Evolutionary conservation across 1,140 invertebrate species (phyloP), one percentile per base, ranked within the genome.

Genomic region (Leptinotarsa texana): DNA sequence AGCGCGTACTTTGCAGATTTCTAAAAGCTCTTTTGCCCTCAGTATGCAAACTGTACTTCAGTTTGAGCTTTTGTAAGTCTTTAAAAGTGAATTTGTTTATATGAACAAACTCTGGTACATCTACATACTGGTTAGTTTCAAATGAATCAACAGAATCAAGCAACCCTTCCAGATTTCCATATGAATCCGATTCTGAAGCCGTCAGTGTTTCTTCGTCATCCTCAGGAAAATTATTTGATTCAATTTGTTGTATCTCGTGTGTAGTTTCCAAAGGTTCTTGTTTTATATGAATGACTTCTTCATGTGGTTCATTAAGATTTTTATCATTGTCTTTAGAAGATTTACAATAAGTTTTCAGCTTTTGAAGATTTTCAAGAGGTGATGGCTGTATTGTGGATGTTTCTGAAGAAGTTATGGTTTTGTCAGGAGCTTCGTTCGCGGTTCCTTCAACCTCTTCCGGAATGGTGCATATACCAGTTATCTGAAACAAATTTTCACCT

Each of bases 101-200:
- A n/a, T 72, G 47, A 27, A 72, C 69, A 61, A 61, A 72, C 22
- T 72, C 69, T 62, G 69, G 69, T 13, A 72, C 69, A n/a, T 72
- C 69, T 33, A 72, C 69, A 27, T 69, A 69, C n/a, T 69, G 63
- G n/a, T 18, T 57, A 65, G 18, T 65, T 8, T 65, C 63, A 27
- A 11, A 65, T 15, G 63, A 65, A 65, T 65, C 63, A 18, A 15
- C 17, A 65, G 63, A 65, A 65, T 65, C 24, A 15, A 65, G 21
- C 63, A 65, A 65, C 21, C 24, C 24, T 27, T 65, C 17, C 18
- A 21, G 15, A 65, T 4, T 15, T 21, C 21, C 63, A 22, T 65
- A 21, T 18, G 24, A 65, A 65, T 11, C 13, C 15, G 24, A 65
- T 24, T 65, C 63, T 3, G 63, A 27, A 65, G 63, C 17, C 21